Evolutionary conservation across 2,797 vertebrate genomes (phyloP).

Genomic region (Halcyon leucocephala): DNA sequence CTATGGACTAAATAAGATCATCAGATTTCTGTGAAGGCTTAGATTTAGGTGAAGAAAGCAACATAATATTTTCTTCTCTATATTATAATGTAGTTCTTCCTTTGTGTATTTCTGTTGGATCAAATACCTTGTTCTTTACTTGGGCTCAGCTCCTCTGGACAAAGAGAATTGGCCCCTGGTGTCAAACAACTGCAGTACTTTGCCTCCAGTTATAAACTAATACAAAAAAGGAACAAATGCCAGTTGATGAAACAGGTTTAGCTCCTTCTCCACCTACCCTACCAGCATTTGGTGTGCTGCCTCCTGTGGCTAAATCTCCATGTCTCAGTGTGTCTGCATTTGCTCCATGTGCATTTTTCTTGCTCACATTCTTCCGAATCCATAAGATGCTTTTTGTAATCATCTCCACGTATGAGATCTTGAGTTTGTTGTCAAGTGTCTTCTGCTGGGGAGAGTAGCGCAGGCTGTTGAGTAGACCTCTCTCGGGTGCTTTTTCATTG

Average conservation of each 20-base stretch:
- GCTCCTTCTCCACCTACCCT: background rate
- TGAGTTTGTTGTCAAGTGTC: background rate
- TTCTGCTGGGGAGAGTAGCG: background rate
- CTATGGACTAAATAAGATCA: conserved; percentile 70
- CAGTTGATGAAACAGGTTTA: background rate
- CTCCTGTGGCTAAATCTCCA: background rate
- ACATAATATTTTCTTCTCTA: background rate
- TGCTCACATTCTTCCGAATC: background rate
- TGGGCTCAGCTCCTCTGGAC: background rate
- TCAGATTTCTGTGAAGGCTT: conserved; percentile 64
- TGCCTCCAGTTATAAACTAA: background rate
- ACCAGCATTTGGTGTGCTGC: background rate
- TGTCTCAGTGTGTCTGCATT: background rate
- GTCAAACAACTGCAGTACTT: background rate
- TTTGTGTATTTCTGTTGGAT: background rate
- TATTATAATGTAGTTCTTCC: background rate
- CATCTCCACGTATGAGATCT: background rate
- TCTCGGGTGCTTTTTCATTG: background rate
- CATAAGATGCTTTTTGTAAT: background rate
- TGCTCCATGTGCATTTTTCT: background rate
- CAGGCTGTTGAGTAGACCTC: background rate
- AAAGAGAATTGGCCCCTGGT: background rate
- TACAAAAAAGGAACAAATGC: background rate
- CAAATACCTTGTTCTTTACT: background rate
- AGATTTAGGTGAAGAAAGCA: conserved; percentile 17